These are phyloP conservation scores for Aporophyla lueneburgensis DNA, from an alignment of 2,888 invertebrate genomes.

Conservation along the genomic window DNA sequence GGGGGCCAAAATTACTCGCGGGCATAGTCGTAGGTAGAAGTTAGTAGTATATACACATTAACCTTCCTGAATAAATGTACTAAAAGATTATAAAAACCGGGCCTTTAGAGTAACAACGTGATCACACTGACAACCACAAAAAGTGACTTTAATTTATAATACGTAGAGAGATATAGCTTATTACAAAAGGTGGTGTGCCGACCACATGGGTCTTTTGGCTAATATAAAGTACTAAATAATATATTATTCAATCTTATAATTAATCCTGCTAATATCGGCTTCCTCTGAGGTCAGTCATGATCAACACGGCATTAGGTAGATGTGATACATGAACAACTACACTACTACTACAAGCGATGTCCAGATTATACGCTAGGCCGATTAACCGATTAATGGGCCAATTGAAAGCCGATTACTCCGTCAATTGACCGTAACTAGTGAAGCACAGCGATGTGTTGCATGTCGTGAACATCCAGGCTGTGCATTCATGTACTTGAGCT, in stretches of 20 bases:
- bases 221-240: neutral
- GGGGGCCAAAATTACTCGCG: no score
- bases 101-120: neutral
- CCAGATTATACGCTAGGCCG: slow-evolving; percentile 44
- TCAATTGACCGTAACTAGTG: slow-evolving; percentile 43
- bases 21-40: no score
- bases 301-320: neutral
- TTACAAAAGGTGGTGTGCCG: neutral
- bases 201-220: neutral
- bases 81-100: neutral
- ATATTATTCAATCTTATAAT: no score
- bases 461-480: slow-evolving; percentile 14
- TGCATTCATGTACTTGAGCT: neutral
- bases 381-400: slow-evolving; percentile 56
- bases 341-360: no score
- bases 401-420: slow-evolving; percentile 57
- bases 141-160: neutral
- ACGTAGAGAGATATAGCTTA: neutral
- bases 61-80: no score
- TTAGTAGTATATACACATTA: no score
- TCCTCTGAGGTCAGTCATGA: neutral
- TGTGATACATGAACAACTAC: slow-evolving; percentile 19
- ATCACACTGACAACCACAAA: neutral
- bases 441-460: slow-evolving; percentile 23
- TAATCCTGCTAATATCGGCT: no score